Evolutionary conservation across 2,797 vertebrate species (phyloP), one percentile per base, ranked within the genome.

Genomic region (Merluccius polli): DNA sequence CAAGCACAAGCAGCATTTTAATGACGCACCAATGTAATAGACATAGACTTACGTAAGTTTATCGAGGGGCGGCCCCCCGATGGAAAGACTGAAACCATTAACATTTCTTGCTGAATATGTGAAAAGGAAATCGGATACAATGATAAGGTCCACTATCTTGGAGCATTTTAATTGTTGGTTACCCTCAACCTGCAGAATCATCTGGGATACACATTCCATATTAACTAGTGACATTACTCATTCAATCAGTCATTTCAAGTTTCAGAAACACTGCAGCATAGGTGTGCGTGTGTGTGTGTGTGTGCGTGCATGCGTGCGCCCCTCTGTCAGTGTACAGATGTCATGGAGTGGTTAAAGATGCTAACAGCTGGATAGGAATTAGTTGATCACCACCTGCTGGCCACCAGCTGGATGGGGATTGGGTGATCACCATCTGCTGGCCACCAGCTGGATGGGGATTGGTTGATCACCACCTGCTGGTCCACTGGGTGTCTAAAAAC

Each of bases 381-480:
- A 76, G 74, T 32, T 10, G 78, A 65, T 35, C 75, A 65, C 65
- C 10, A 30, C 29, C 78, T 35, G 7, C 76, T 80, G 82, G 35
- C n/a, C n/a, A n/a, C n/a, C n/a, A n/a, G n/a, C n/a, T n/a, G 80
- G 73, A 81, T 75, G 82, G 84, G 33, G 73, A 80, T 77, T 81
- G 77, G 74, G 30, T 10, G 78, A 65, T 35, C 75, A 65, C 65
- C 10, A 30, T 27, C 78, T 35, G 7, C 76, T 80, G 82, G 76
- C 71, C 6, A 72, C 73, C 72, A 68, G 78, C 65, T 70, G 80
- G 73, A 81, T 75, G 82, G 84, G 33, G 73, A 80, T 77, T 81
- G 77, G 74, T 32, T 10, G 78, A 65, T 35, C 75, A 65, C 65
- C 10, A 30, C 29, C 78, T 35, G 7, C 76, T 80, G 82, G 35